Percentiles rank a stretch among this genome's conserved stretches.
phyloP scores from a whole-genome alignment of 2,113 vertebrate genomes.

The Blennius ocellaris region DNA sequence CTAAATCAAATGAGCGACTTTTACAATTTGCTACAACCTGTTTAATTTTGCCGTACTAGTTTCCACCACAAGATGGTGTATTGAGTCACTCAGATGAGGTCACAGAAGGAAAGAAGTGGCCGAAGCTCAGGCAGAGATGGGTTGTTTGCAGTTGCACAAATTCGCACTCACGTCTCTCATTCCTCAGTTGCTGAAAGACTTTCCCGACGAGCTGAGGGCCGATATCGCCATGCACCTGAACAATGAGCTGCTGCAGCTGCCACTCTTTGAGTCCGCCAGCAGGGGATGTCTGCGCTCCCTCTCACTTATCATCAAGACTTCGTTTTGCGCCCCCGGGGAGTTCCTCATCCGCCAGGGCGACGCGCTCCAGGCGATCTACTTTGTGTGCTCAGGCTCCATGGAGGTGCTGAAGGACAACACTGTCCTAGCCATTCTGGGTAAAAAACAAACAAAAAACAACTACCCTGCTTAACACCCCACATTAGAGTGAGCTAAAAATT shows the following conservation, averaged over 20 bases:
- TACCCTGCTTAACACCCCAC: no score
- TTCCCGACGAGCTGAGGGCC: constrained; percentile 83
- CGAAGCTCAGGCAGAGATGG: no score
- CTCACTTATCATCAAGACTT: constrained; percentile 84
- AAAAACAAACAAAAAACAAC: not conserved
- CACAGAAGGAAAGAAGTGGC: no score
- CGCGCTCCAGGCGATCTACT: constrained; percentile 85
- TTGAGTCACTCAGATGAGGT: no score
- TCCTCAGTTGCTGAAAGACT: constrained; percentile 83
- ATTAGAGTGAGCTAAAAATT: no score
- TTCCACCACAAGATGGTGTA: no score
- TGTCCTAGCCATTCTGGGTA: constrained; percentile 83
- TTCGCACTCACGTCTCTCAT: not conserved
- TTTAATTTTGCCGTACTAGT: no score
- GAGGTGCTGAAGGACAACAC: constrained; percentile 85
- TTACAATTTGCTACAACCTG: no score
- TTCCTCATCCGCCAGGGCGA: constrained; percentile 85
- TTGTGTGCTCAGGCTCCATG: constrained; percentile 85
- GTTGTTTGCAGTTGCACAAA: no score
- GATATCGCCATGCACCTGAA: constrained; percentile 86
- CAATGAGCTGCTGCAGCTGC: constrained; percentile 83
- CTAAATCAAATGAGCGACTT: no score
- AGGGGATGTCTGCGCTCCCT: constrained; percentile 84
- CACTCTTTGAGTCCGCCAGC: constrained; percentile 84
- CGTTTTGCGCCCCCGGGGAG: constrained; percentile 83